phyloP scores from a whole-genome alignment of 2,113 vertebrate genomes.

The Regulus satrapa region DNA sequence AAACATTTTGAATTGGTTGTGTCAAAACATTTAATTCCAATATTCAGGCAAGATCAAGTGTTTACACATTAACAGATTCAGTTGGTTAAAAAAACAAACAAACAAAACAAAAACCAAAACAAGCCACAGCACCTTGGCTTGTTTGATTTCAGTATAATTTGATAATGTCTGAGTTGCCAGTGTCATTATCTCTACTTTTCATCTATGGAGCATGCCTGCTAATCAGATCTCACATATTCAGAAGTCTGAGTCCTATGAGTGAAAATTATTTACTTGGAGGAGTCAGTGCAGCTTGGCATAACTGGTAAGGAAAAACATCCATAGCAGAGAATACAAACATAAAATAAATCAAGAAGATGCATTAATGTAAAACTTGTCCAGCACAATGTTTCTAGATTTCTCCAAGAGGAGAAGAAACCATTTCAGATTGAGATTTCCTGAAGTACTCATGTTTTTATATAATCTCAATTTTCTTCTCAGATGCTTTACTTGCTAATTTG shows the following conservation, averaged over 20 bases:
- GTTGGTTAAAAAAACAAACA: not conserved
- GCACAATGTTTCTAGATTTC: not conserved
- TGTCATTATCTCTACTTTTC: not conserved
- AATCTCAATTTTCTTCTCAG: not conserved
- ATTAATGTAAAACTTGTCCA: not conserved
- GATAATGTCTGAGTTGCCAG: not conserved
- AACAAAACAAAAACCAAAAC: not conserved
- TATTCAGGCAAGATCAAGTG: constrained; percentile 33
- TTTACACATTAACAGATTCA: constrained; percentile 46
- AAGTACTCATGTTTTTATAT: not conserved
- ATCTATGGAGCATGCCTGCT: not conserved
- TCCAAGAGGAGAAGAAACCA: not conserved
- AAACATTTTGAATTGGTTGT: constrained; percentile 24
- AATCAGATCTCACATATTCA: not conserved
- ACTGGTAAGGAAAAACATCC: not conserved
- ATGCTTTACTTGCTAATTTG: not conserved
- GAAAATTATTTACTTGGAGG: not conserved
- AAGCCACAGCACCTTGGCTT: constrained; percentile 22
- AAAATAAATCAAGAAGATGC: not conserved
- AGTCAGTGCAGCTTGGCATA: not conserved
- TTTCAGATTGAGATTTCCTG: not conserved
- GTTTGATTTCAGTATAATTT: constrained; percentile 7
- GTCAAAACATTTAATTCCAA: constrained; percentile 49
- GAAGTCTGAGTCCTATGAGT: not conserved
- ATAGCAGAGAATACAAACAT: not conserved